Evolutionary conservation across 1,140 invertebrate genomes (phyloP).

Genomic region (Lucilia sericata): DNA sequence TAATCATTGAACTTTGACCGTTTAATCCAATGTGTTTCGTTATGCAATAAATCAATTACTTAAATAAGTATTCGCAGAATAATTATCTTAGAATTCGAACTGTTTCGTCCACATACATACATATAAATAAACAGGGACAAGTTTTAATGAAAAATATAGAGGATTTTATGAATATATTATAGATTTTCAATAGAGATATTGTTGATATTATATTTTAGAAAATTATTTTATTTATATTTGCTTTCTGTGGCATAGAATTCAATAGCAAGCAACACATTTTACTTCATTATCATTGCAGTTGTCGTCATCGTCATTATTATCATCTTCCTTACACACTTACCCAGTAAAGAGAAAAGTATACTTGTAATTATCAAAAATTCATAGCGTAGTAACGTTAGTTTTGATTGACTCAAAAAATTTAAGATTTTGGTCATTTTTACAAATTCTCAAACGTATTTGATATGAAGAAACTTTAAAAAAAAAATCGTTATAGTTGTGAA

Average conservation of each 20-base stretch:
- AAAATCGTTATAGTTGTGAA: too few relatives aligned
- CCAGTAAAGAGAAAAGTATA: conserved; percentile 42
- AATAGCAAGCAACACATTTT: neutral
- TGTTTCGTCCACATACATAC: neutral
- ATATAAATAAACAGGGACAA: neutral
- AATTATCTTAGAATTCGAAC: neutral
- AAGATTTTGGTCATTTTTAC: conserved; percentile 9
- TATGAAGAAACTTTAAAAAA: too few relatives aligned
- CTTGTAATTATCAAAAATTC: conserved; percentile 34
- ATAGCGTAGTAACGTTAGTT: neutral
- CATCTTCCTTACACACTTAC: conserved; percentile 13
- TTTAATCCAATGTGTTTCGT: too few relatives aligned
- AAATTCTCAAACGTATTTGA: too few relatives aligned
- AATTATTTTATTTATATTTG: neutral
- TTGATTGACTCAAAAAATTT: neutral
- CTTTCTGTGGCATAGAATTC: neutral
- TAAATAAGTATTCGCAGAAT: too few relatives aligned
- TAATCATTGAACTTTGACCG: too few relatives aligned
- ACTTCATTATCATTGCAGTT: neutral
- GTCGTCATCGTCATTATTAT: neutral
- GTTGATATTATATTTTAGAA: neutral
- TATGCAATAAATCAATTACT: too few relatives aligned
- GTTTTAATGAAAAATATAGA: neutral
- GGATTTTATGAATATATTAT: neutral
- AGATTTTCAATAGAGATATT: neutral